These are phyloP conservation scores for Dolomedes plantarius DNA, from an alignment of 2,888 invertebrate species.

Conservation along the genomic window DNA sequence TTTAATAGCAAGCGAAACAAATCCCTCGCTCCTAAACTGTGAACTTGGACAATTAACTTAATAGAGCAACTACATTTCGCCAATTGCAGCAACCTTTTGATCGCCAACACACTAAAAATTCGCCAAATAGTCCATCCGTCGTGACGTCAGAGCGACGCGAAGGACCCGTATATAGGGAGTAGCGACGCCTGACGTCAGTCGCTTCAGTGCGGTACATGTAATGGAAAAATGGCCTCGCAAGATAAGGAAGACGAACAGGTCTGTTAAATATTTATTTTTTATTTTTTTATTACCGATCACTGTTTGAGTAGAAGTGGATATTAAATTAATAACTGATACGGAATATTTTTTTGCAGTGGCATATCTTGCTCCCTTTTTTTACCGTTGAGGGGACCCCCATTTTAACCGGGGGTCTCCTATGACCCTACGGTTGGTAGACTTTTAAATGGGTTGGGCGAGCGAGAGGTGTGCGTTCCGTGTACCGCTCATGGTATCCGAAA, in stretches of 20 bases:
- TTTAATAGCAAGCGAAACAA: too few species aligned
- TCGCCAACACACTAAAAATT: constrained; percentile 34
- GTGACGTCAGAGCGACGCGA: constrained; percentile 68
- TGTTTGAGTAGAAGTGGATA: not conserved
- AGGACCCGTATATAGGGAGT: constrained; percentile 69
- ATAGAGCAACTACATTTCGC: not conserved
- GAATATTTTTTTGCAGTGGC: not conserved
- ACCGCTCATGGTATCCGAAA: too few species aligned
- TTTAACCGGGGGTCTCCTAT: not conserved
- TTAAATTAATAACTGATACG: too few species aligned
- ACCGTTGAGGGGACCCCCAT: not conserved
- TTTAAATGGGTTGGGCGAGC: constrained; percentile 50
- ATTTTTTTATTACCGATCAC: not conserved
- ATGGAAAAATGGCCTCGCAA: constrained; percentile 70
- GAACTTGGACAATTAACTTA: too few species aligned
- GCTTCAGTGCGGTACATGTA: constrained; percentile 70
- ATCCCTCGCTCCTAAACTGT: too few species aligned
- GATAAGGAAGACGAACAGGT: constrained; percentile 70
- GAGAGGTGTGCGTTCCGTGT: not conserved
- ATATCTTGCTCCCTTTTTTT: not conserved
- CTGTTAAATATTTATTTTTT: constrained; percentile 27
- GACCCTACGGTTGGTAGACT: constrained; percentile 16
- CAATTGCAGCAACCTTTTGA: constrained; percentile 13
- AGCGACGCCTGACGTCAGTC: constrained; percentile 69
- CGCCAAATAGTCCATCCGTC: constrained; percentile 46